phyloP scores from a whole-genome alignment of 1,140 invertebrate genomes.

The Scaptomyza hsui region DNA sequence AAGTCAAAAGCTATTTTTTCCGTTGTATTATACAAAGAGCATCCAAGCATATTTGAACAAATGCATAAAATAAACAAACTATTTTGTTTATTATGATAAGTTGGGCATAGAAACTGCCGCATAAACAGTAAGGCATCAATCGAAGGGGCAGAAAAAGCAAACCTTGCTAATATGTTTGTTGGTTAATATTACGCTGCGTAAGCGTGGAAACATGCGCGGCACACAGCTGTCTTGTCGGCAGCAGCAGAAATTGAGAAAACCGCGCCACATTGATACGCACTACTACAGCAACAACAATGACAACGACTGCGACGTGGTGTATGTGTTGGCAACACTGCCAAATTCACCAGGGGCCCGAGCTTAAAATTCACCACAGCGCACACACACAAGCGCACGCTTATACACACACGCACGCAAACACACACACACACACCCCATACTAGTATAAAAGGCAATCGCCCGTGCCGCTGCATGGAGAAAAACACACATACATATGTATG shows the following conservation, averaged over 20 bases:
- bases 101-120: slow-evolving; percentile 54
- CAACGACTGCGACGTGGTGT: slow-evolving; percentile 45
- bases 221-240: slow-evolving; percentile 66
- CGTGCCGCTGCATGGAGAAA: slow-evolving; percentile 74
- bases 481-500: slow-evolving; percentile 49
- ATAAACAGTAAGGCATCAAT: slow-evolving; percentile 48
- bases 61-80: not conserved
- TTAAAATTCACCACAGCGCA: slow-evolving; percentile 33
- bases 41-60: not conserved
- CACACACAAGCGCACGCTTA: slow-evolving; percentile 7
- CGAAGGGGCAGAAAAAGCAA: slow-evolving; percentile 29
- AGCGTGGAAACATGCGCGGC: slow-evolving; percentile 71
- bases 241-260: slow-evolving; percentile 43
- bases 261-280: slow-evolving; percentile 53
- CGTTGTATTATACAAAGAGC: not conserved
- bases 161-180: not conserved
- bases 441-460: slow-evolving; percentile 46
- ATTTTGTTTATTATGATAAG: slow-evolving; percentile 1
- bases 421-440: slow-evolving; percentile 37
- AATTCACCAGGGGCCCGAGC: slow-evolving; percentile 56
- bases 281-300: slow-evolving; percentile 32
- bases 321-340: slow-evolving; percentile 73
- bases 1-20: slow-evolving; percentile 13
- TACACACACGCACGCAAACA: slow-evolving; percentile 15
- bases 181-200: slow-evolving; percentile 68